Percentiles rank a stretch among this genome's conserved stretches.
phyloP scores from a whole-genome alignment of 2,113 vertebrate species.

The Turdus rufiventris region DNA sequence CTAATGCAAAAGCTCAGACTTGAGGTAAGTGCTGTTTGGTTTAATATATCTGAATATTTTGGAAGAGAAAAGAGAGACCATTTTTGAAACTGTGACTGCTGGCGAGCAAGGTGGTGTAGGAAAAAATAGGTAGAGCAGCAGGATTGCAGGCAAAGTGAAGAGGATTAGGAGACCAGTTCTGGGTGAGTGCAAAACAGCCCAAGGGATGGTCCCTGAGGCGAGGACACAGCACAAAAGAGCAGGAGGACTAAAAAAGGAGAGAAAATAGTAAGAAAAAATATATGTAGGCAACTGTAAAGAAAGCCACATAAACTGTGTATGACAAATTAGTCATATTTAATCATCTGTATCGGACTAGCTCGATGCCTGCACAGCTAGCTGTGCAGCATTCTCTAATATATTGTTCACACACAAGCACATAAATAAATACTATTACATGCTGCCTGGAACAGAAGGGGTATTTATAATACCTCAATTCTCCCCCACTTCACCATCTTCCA shows the following conservation, averaged over 20 bases:
- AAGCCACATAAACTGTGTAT: neutral
- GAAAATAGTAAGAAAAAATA: constrained; percentile 20
- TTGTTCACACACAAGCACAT: constrained; percentile 52
- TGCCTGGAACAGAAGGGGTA: neutral
- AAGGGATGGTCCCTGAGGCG: constrained; percentile 41
- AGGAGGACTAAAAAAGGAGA: constrained; percentile 8
- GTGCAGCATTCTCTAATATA: neutral
- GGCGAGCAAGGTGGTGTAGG: neutral
- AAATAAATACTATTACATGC: neutral
- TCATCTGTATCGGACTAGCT: neutral
- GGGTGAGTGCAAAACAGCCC: constrained; percentile 33
- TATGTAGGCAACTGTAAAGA: constrained; percentile 31
- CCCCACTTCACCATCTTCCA: neutral
- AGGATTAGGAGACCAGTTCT: constrained; percentile 12
- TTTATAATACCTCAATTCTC: neutral
- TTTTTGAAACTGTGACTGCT: constrained; percentile 59
- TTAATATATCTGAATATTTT: neutral
- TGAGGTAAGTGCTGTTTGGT: neutral
- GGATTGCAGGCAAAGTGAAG: neutral
- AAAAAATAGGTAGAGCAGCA: neutral
- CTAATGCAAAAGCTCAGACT: neutral
- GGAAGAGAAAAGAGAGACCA: constrained; percentile 52
- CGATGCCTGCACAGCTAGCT: neutral
- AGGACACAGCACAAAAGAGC: neutral
- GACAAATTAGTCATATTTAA: neutral